Conservation (phyloP, 2,797 vertebrate species). For the Phataginus tricuspis region DNA sequence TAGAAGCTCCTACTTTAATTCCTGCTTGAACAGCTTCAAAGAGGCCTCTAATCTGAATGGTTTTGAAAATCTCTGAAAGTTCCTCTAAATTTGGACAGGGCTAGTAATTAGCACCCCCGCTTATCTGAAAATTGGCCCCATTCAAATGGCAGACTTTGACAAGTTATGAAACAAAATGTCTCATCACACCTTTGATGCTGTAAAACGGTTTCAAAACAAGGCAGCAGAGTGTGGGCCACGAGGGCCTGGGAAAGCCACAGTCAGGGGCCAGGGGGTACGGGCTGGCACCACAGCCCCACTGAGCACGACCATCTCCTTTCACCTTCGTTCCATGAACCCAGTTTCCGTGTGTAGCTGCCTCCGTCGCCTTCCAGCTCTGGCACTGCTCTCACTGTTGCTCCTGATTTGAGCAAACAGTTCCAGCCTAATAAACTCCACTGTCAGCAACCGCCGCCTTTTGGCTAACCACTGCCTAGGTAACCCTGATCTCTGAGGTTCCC, state of each 20-base stretch:
- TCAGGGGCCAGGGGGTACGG: background rate
- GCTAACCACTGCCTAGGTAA: background rate
- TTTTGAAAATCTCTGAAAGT: constrained; percentile 55
- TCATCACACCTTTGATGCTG: background rate
- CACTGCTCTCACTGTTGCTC: background rate
- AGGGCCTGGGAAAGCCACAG: background rate
- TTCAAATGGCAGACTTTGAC: constrained; percentile 8
- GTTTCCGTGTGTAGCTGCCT: background rate
- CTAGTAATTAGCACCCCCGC: constrained; percentile 49
- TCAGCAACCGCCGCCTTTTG: background rate
- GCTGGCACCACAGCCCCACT: accelerated
- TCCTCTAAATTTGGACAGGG: constrained; percentile 14
- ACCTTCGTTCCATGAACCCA: background rate
- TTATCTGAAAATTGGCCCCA: constrained; percentile 51
- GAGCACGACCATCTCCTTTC: background rate
- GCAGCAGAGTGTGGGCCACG: background rate
- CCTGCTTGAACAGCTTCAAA: background rate
- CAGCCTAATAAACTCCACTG: background rate
- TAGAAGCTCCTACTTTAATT: background rate
- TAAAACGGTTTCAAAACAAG: constrained; percentile 32
- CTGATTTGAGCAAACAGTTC: background rate
- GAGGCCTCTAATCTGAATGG: constrained; percentile 15
- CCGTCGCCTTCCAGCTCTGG: background rate
- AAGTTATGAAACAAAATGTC: constrained; percentile 18
- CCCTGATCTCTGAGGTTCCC: background rate